Evolutionary conservation across 2,888 invertebrate genomes (phyloP).

Genomic region (Drosophila prolongata): DNA sequence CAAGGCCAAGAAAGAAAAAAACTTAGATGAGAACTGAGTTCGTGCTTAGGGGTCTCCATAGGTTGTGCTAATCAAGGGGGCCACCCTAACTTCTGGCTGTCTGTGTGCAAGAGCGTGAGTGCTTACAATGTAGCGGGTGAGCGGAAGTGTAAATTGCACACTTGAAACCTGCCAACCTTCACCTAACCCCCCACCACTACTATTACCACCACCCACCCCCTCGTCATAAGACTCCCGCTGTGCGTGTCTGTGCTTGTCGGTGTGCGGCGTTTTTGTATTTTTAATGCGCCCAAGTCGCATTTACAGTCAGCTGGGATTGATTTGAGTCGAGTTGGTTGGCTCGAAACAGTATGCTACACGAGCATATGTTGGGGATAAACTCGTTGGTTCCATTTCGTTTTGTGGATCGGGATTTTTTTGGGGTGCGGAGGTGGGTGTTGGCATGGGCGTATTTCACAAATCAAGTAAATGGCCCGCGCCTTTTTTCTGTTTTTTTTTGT

Average conservation of each 20-base stretch:
- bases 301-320: slow-evolving; percentile 73
- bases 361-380: slow-evolving; percentile 60
- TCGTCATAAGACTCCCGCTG: not conserved
- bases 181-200: slow-evolving; percentile 6
- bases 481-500: not conserved
- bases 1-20: too few relatives aligned
- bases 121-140: slow-evolving; percentile 46
- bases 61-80: not conserved
- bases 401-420: not conserved
- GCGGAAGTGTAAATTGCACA: slow-evolving; percentile 77
- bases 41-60: too few relatives aligned
- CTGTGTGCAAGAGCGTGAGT: slow-evolving; percentile 23
- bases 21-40: too few relatives aligned
- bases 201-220: not conserved
- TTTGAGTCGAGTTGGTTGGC: slow-evolving; percentile 42
- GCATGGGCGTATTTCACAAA: slow-evolving; percentile 23
- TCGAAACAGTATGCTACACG: slow-evolving; percentile 64
- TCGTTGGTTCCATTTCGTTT: slow-evolving; percentile 6
- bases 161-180: slow-evolving; percentile 63
- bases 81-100: slow-evolving; percentile 16
- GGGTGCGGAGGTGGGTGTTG: not conserved
- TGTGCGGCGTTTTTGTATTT: slow-evolving; percentile 54
- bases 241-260: slow-evolving; percentile 14
- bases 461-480: slow-evolving; percentile 23
- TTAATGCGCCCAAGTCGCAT: slow-evolving; percentile 54